phyloP scores from a whole-genome alignment of 2,113 vertebrate genomes.

The Daphoenositta chrysoptera region DNA sequence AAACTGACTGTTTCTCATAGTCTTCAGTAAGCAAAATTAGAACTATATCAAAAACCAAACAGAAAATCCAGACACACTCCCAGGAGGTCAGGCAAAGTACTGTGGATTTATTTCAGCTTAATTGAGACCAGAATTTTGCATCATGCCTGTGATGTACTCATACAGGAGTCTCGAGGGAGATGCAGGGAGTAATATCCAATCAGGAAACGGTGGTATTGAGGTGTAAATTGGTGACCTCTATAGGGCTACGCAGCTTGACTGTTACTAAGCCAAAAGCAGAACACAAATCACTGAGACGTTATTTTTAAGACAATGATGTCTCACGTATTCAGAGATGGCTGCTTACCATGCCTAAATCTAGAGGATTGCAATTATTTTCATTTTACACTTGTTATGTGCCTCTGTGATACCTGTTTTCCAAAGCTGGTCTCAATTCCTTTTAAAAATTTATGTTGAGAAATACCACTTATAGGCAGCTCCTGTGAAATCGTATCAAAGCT shows the following conservation, averaged over 20 bases:
- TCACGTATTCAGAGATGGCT: not conserved
- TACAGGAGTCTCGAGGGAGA: not conserved
- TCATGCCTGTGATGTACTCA: not conserved
- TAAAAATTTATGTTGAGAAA: not conserved
- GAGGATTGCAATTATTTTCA: not conserved
- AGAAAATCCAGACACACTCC: not conserved
- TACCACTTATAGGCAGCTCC: not conserved
- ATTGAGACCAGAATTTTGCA: not conserved
- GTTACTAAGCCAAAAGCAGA: not conserved
- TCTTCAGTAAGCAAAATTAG: not conserved
- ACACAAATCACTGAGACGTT: not conserved
- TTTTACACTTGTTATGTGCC: not conserved
- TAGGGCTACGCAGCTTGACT: not conserved
- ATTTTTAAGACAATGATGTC: not conserved
- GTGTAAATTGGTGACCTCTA: not conserved
- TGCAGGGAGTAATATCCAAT: not conserved
- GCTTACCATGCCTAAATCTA: not conserved
- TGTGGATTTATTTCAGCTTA: not conserved
- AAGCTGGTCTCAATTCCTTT: not conserved
- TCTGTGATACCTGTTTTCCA: not conserved
- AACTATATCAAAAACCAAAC: not conserved
- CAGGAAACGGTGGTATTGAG: not conserved
- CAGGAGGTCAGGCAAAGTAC: not conserved
- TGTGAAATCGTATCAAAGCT: not conserved
- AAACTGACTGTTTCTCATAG: not conserved